Conservation (phyloP, 2,888 invertebrate species). For the Heliconius sara region DNA sequence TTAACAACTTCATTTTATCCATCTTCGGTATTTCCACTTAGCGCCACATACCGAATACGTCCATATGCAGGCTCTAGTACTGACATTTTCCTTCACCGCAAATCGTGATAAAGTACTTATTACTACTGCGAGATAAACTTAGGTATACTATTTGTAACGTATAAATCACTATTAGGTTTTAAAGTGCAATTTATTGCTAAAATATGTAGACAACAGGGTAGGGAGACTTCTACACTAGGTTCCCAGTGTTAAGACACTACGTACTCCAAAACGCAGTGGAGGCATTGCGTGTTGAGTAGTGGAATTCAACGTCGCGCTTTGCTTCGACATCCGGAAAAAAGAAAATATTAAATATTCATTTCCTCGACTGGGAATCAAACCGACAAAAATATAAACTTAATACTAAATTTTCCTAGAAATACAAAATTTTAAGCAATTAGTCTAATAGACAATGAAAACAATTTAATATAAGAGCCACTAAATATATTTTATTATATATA, state of each 20-base stretch:
- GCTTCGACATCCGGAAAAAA: no score
- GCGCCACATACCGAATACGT: slow-evolving; percentile 6
- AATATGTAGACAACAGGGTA: not conserved
- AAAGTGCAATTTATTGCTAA: slow-evolving; percentile 7
- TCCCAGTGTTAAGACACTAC: no score
- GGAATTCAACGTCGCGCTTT: no score
- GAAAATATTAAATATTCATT: no score
- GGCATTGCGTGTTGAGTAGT: no score
- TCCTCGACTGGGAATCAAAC: no score
- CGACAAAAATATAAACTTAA: no score
- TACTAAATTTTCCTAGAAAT: no score
- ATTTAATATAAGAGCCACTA: not conserved
- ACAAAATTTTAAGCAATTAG: no score
- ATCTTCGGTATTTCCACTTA: slow-evolving; percentile 3
- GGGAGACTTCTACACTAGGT: no score
- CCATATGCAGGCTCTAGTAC: slow-evolving; percentile 21
- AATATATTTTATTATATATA: not conserved
- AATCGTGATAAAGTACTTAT: slow-evolving; percentile 29
- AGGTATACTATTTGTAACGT: slow-evolving; percentile 22
- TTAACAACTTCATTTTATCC: slow-evolving; percentile 17
- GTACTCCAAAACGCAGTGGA: no score
- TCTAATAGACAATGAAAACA: not conserved
- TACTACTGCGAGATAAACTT: slow-evolving; percentile 27
- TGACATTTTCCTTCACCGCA: slow-evolving; percentile 31
- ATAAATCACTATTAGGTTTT: slow-evolving; percentile 31